Evolutionary conservation across 2,113 vertebrate species (phyloP), one percentile per base, ranked within the genome.

Genomic region (Osmerus mordax): DNA sequence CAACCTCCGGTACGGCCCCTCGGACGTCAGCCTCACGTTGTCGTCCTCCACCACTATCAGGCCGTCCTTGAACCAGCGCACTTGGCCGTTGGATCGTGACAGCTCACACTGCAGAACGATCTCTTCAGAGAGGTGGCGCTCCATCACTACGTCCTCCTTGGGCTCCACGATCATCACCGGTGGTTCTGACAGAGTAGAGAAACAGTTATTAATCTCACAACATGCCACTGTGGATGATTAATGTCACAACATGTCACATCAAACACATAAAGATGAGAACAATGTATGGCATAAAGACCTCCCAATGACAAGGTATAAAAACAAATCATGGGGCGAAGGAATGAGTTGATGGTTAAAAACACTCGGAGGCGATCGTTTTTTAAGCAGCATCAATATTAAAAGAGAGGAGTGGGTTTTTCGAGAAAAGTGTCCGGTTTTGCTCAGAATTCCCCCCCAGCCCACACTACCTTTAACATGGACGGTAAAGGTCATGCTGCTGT

Each of bases 61-160:
- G 2, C 94, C 91, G 0, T 98, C 94, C 81, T 94, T 96, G 87
- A 91, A 96, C 97, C 97, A 99, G 29, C 0, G 51, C 69, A 94
- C 94, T 0, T 51, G 68, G 4, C 90, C 91, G 0, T 58, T 86
- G 0, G 78, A 87, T 0, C 81, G 88, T 59, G 95, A 97, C 60
- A 98, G 82, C 87, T 96, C 91, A 18, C 96, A 98, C 84, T 90
- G 93, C 80, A 98, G 79, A 55, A 90, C 80, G 67, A 95, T 86
- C 0, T 91, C 87, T 65, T 96, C 94, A 0, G 91, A 87, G 0
- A 89, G 70, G 3, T 77, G 36, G 0, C 91, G 87, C 0, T 91
- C 69, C 16, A 95, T 89, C 0, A 90, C 85, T 1, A 91, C 84
- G 0, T 93, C 91, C 0, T 92, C 88, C 65, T 84, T 91, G 0